A percentile compares a stretch with the other conserved stretches of the same genome.
phyloP scores from a whole-genome alignment of 2,797 vertebrate genomes.

The Falco cherrug region DNA sequence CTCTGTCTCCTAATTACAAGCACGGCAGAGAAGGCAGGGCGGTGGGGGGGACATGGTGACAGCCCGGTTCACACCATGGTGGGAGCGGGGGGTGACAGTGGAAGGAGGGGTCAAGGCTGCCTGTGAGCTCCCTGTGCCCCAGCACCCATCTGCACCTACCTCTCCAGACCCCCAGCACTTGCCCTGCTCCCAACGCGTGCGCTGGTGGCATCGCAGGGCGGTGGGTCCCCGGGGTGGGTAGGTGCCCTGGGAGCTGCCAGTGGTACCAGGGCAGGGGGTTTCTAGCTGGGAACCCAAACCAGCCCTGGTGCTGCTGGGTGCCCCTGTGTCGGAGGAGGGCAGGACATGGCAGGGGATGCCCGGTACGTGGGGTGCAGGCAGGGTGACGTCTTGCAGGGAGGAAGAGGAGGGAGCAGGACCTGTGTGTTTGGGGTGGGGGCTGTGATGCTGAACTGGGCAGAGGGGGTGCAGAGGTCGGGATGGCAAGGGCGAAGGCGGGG shows the following conservation, averaged over 20 bases:
- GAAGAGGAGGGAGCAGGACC: neutral
- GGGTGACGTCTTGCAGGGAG: neutral
- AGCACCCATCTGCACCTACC: neutral
- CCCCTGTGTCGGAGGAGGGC: neutral
- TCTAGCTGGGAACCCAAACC: neutral
- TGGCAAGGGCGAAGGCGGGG: neutral
- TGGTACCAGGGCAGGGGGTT: neutral
- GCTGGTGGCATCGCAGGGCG: neutral
- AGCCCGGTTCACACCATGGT: fast-evolving
- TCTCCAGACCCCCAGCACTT: neutral
- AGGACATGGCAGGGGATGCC: neutral
- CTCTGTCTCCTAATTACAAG: conserved; percentile 49
- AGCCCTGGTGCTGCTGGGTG: neutral
- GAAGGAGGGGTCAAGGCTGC: neutral
- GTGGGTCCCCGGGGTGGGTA: neutral
- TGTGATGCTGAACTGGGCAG: neutral
- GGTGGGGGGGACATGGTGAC: neutral
- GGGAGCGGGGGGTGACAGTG: neutral
- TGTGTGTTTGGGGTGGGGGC: neutral
- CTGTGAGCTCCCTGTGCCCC: neutral
- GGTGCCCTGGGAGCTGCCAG: neutral
- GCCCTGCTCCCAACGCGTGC: neutral
- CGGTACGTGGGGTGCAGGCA: neutral
- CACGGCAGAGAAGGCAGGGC: neutral
- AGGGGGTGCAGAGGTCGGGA: neutral